Percentiles rank a stretch among this genome's conserved stretches.
phyloP scores from a whole-genome alignment of 2,113 vertebrate species.

The Chaetodon auriga region DNA sequence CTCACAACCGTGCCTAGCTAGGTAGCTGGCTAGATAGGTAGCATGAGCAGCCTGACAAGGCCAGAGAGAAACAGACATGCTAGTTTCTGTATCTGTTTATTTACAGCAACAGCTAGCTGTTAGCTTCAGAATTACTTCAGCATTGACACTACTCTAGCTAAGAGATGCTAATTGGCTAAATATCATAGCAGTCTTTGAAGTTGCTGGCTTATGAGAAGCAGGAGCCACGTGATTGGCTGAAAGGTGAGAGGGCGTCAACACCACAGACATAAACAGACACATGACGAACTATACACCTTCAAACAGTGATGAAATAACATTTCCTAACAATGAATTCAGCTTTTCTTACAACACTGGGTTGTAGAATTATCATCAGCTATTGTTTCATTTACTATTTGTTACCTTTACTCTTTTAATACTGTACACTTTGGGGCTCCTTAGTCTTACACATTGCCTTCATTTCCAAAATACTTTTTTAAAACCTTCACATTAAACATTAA shows the following conservation, averaged over 20 bases:
- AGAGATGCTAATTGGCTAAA: not conserved
- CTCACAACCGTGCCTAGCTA: not conserved
- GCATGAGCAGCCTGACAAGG: too few relatives aligned
- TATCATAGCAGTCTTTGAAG: not conserved
- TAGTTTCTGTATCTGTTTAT: not conserved
- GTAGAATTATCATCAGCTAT: not conserved
- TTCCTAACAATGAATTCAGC: not conserved
- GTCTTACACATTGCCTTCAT: not conserved
- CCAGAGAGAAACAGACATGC: fast-evolving
- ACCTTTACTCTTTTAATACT: not conserved
- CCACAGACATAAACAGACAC: too few relatives aligned
- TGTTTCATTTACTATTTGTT: not conserved
- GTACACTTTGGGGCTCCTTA: conserved; percentile 3
- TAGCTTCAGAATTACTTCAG: not conserved
- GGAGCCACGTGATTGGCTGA: not conserved
- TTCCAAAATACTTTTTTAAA: not conserved
- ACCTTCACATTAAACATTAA: not conserved
- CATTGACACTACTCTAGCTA: not conserved
- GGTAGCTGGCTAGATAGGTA: not conserved
- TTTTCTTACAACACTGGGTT: too few relatives aligned
- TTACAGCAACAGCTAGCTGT: not conserved
- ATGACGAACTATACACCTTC: not conserved
- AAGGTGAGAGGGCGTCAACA: not conserved
- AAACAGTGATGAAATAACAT: not conserved
- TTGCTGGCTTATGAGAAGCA: not conserved